A percentile compares a stretch with the other conserved stretches of the same genome.
Conservation (phyloP, 2,797 vertebrate genomes). For the Lacerta bilineata region DNA sequence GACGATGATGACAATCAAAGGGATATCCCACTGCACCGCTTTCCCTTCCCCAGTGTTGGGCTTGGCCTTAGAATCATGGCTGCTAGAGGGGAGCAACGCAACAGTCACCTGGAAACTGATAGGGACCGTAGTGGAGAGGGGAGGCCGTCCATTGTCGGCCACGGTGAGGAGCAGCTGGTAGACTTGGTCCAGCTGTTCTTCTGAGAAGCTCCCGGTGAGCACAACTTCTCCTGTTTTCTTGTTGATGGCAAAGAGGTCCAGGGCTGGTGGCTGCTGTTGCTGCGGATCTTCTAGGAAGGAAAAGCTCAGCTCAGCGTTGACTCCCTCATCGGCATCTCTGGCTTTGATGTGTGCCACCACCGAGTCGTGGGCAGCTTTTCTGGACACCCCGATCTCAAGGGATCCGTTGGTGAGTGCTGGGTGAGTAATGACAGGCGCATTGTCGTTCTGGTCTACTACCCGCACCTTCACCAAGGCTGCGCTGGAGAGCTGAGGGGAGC, state of each 20-base stretch:
- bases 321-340: slow-evolving; percentile 90
- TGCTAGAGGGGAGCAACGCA: slow-evolving; percentile 80
- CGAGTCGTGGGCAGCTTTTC: slow-evolving; percentile 87
- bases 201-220: slow-evolving; percentile 87
- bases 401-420: slow-evolving; percentile 90
- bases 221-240: slow-evolving; percentile 89
- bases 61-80: slow-evolving; percentile 78
- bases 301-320: slow-evolving; percentile 90
- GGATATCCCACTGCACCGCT: slow-evolving; percentile 89
- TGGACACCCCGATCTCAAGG: slow-evolving; percentile 89
- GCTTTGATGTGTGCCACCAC: slow-evolving; percentile 91
- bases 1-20: slow-evolving; percentile 92
- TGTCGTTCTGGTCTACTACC: slow-evolving; percentile 95
- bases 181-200: slow-evolving; percentile 84
- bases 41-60: slow-evolving; percentile 82
- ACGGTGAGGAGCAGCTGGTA: slow-evolving; percentile 87
- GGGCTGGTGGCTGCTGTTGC: slow-evolving; percentile 67
- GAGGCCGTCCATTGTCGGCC: slow-evolving; percentile 88
- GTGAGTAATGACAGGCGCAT: slow-evolving; percentile 87
- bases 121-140: slow-evolving; percentile 87
- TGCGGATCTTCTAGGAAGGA: slow-evolving; percentile 84
- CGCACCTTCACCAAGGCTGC: slow-evolving; percentile 89
- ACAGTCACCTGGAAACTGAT: slow-evolving; percentile 89
- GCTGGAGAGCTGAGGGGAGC: slow-evolving; percentile 91
- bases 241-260: slow-evolving; percentile 87